Evolutionary conservation across 2,797 vertebrate genomes (phyloP).

Genomic region (Serranus cabrilla): DNA sequence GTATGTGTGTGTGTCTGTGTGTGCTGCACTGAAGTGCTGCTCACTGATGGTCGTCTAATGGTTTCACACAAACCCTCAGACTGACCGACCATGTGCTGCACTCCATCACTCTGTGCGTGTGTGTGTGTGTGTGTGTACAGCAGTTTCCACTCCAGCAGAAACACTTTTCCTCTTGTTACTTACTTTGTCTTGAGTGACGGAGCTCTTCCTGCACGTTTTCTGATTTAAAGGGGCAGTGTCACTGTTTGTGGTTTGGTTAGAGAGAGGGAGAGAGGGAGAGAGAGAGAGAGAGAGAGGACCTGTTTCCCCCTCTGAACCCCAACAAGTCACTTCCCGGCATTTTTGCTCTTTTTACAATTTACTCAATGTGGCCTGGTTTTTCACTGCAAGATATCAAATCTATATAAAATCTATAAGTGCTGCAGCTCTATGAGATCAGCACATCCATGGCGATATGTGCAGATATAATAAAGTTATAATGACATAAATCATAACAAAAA

Average conservation of each 20-base stretch:
- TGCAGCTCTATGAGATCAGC: too few relatives aligned
- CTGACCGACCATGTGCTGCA: constrained; percentile 37
- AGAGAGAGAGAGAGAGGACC: too few relatives aligned
- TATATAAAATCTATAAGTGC: too few relatives aligned
- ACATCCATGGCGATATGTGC: too few relatives aligned
- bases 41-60: constrained; percentile 62
- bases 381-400: too few relatives aligned
- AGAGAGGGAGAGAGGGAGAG: too few relatives aligned
- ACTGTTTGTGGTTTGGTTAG: not conserved
- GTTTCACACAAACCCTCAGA: constrained; percentile 67
- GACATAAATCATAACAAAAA: too few relatives aligned
- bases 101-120: constrained; percentile 22
- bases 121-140: constrained; percentile 20
- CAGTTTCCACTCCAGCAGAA: constrained; percentile 45
- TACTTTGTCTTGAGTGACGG: constrained; percentile 6
- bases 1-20: constrained; percentile 22
- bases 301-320: too few relatives aligned
- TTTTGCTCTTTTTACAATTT: too few relatives aligned
- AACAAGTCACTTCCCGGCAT: too few relatives aligned
- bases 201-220: not conserved
- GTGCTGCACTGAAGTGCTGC: constrained; percentile 44
- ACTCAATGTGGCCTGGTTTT: too few relatives aligned
- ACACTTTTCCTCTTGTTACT: constrained; percentile 27
- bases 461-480: too few relatives aligned
- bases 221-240: constrained; percentile 1